Evolutionary conservation across 2,888 invertebrate species (phyloP), one percentile per base, ranked within the genome.

Genomic region (Thymelicus acteon): DNA sequence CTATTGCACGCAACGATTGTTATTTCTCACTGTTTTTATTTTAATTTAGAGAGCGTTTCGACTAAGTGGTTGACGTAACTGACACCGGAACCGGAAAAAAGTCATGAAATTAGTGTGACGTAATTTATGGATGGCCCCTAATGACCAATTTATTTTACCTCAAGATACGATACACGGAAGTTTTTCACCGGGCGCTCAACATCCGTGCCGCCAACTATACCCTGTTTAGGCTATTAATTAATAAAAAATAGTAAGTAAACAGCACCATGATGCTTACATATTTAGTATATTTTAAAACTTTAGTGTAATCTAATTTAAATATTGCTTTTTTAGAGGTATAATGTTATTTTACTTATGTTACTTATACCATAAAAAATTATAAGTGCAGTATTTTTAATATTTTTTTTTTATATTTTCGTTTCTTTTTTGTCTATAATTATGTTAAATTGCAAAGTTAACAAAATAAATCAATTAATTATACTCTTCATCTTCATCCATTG

Each of bases 401-500:
- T 39, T 15, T 49, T 39, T 15, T 49, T 37, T 19, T 49, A 24
- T 48, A 48, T 63, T 63, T 63, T 63, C n/a, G 6, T 44, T 37
- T 40, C 19, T 15, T 52, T 31, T 49, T 15, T n/a, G 37, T 31
- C 15, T 39, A 31, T 52, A 15, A 13, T 15, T 49, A 52, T 63
- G 24, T 24, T 24, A 52, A 49, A 37, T 8, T 39, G 15, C 48
- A 31, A 24, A 24, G 15, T 12, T 37, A 49, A 48, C n/a, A 52
- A 37, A 63, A 19, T 61, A 24, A 24, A 47, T 39, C 37, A 63
- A 47, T 85, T 82, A 93, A 78, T 92, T 90, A 79, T 94, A 94
- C 79, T 94, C 95, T 79, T 96, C 96, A 81, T 97, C 97, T 91
- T 97, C 97, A 85, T 97, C 97, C 97, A 97, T 97, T 13, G 97